These are phyloP conservation scores for Lottia scabra DNA, from an alignment of 2,888 invertebrate genomes.

Conservation along the genomic window DNA sequence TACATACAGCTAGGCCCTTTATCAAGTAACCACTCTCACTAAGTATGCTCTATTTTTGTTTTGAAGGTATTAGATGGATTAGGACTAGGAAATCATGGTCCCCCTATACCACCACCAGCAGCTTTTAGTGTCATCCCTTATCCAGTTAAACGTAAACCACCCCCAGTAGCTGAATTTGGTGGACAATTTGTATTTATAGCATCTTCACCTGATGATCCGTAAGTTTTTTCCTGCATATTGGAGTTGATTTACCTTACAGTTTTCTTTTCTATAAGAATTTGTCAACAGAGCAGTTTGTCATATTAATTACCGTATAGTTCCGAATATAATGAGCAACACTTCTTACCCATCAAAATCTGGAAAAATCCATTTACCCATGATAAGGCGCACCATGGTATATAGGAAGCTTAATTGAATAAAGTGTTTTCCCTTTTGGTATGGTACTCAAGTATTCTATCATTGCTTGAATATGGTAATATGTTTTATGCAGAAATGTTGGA, in stretches of 20 bases:
- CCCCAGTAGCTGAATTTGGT: slow-evolving; percentile 61
- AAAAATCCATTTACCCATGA: no score
- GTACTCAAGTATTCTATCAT: background rate
- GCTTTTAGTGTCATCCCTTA: slow-evolving; percentile 67
- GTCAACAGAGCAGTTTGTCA: no score
- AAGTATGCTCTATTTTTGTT: no score
- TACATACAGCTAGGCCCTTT: no score
- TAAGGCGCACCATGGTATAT: no score
- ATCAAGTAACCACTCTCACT: no score
- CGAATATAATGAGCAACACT: no score
- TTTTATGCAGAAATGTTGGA: slow-evolving; percentile 53
- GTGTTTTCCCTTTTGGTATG: background rate
- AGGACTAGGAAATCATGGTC: slow-evolving; percentile 67
- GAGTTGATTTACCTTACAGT: no score
- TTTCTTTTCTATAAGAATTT: no score
- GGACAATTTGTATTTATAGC: slow-evolving; percentile 68
- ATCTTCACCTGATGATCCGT: slow-evolving; percentile 67
- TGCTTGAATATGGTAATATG: no score
- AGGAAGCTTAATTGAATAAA: background rate
- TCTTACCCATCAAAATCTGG: no score
- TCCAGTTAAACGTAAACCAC: slow-evolving; percentile 66
- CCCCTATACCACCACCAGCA: slow-evolving; percentile 69
- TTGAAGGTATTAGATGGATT: slow-evolving; percentile 68
- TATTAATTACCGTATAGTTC: no score
- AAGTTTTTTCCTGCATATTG: slow-evolving; percentile 44